Conservation (phyloP, 2,888 invertebrate species). For the Agrotis segetum region DNA sequence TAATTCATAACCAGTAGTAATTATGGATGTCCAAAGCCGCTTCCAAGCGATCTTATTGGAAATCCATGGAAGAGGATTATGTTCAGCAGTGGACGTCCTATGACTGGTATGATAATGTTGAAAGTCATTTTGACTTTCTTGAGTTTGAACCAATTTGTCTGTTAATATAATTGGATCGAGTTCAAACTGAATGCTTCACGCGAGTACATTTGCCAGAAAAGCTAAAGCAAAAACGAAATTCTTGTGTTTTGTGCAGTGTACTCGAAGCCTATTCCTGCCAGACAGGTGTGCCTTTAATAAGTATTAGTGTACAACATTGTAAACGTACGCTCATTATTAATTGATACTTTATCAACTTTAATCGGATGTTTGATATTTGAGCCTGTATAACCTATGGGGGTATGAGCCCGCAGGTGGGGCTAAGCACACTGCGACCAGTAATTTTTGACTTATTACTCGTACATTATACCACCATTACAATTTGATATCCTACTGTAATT, state of each 20-base stretch:
- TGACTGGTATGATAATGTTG: not conserved
- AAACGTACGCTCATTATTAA: conserved; percentile 47
- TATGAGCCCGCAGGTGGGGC: conserved; percentile 48
- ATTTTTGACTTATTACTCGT: conserved; percentile 39
- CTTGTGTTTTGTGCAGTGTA: conserved; percentile 9
- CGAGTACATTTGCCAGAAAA: not conserved
- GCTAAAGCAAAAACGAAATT: conserved; percentile 4
- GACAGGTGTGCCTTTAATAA: conserved; percentile 55
- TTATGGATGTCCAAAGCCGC: too few species aligned
- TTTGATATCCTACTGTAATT: conserved; percentile 42
- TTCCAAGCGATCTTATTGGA: too few species aligned
- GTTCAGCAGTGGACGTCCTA: too few species aligned
- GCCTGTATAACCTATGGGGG: conserved; percentile 39
- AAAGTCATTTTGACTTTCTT: not conserved
- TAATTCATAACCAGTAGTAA: too few species aligned
- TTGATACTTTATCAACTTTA: conserved; percentile 61
- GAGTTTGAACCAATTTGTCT: not conserved
- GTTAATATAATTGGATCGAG: not conserved
- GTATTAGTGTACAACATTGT: conserved; percentile 39
- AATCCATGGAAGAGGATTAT: too few species aligned
- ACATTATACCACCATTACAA: conserved; percentile 33
- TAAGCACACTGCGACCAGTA: conserved; percentile 11
- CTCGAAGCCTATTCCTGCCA: conserved; percentile 10
- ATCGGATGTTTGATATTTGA: conserved; percentile 56
- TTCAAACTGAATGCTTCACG: not conserved